Percentiles rank a stretch among this genome's conserved stretches.
Conservation (phyloP, 1,140 invertebrate genomes). For the Plodia interpunctella region DNA sequence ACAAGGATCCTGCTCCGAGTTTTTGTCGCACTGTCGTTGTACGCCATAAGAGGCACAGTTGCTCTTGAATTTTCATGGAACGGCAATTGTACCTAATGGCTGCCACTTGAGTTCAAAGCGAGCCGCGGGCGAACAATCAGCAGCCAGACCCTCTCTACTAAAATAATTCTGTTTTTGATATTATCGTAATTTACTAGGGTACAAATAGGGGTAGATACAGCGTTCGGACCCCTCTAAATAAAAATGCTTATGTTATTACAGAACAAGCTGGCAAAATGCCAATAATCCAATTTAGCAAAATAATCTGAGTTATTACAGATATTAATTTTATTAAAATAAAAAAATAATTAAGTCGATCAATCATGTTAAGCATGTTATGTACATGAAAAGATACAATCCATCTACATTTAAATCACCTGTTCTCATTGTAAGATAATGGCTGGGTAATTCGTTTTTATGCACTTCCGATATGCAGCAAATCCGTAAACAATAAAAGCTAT, state of each 20-base stretch:
- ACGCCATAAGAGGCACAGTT: background rate
- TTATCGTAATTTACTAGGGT: slow-evolving; percentile 16
- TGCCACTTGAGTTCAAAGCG: slow-evolving; percentile 38
- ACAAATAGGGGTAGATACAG: slow-evolving; percentile 9
- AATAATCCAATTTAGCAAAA: background rate
- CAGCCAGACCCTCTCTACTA: slow-evolving; percentile 17
- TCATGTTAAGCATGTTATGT: too few species aligned
- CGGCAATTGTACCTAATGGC: slow-evolving; percentile 27
- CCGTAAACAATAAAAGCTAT: background rate
- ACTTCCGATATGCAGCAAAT: slow-evolving; percentile 1
- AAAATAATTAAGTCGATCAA: too few species aligned
- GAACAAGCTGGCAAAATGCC: background rate
- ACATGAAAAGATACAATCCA: too few species aligned
- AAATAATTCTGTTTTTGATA: slow-evolving; percentile 21
- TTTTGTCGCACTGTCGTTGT: background rate
- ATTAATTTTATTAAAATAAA: too few species aligned
- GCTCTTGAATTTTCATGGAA: slow-evolving; percentile 25
- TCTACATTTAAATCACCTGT: too few species aligned
- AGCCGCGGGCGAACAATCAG: slow-evolving; percentile 15
- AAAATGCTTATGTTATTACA: background rate
- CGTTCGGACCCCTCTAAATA: background rate
- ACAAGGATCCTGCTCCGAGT: background rate
- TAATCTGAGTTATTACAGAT: background rate
- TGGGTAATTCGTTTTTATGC: background rate
- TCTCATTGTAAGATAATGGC: too few species aligned